Conservation (phyloP, 30 jellyfish, hydroid and myxozoan genomes). For the Mastigias papua region DNA sequence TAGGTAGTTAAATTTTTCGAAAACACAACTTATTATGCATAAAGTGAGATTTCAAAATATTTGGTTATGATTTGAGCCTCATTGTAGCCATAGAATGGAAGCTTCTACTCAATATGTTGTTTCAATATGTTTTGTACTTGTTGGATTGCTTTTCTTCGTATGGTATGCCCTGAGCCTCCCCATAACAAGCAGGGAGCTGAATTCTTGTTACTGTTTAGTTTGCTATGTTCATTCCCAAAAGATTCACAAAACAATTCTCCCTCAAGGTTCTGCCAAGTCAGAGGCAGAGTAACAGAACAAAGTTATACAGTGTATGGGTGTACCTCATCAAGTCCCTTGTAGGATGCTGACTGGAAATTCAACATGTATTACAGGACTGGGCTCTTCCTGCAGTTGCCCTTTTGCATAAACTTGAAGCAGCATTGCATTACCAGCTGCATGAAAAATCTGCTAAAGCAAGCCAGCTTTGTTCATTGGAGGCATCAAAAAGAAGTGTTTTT, state of each 20-base stretch:
- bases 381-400: conserved; percentile 64
- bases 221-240: not conserved
- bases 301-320: conserved; percentile 12
- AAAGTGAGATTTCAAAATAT: not conserved
- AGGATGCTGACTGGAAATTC: conserved; percentile 51
- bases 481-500: conserved; percentile 6
- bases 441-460: conserved; percentile 33
- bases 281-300: conserved; percentile 25
- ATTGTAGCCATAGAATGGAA: not conserved
- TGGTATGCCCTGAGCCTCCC: not conserved
- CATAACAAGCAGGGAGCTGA: not conserved
- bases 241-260: not conserved
- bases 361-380: conserved; percentile 62
- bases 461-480: conserved; percentile 34
- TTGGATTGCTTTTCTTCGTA: not conserved
- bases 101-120: not conserved
- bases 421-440: conserved; percentile 36
- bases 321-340: not conserved
- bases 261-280: conserved; percentile 54
- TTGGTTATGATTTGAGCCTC: not conserved
- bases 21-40: not conserved
- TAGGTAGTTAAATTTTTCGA: not conserved
- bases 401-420: conserved; percentile 49
- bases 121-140: too few species aligned
- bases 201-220: not conserved